Percentiles rank a stretch among this genome's conserved stretches.
Conservation (phyloP, 2,888 invertebrate species). For the Aspidiotus rigidus region DNA sequence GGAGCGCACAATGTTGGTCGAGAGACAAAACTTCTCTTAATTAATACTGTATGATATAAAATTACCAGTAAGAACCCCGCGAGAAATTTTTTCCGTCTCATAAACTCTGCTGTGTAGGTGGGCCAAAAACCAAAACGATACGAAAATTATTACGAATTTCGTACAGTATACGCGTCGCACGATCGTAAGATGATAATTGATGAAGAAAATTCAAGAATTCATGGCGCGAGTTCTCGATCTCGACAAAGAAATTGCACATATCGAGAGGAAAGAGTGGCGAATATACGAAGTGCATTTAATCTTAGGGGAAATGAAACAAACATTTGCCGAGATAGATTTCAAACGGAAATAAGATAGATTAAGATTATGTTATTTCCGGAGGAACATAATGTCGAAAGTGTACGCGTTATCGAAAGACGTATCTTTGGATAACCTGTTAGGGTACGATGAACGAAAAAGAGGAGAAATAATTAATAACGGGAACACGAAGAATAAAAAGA, state of each 20-base stretch:
- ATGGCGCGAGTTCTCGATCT: background rate
- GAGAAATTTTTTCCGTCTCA: too few species aligned
- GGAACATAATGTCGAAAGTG: constrained; percentile 23
- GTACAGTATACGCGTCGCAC: too few species aligned
- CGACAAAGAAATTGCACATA: background rate
- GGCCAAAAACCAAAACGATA: background rate
- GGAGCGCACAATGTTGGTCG: too few species aligned
- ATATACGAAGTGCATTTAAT: background rate
- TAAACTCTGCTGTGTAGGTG: too few species aligned
- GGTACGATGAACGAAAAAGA: constrained; percentile 11
- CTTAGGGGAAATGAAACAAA: constrained; percentile 5
- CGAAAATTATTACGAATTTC: constrained; percentile 2
- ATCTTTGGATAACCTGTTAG: constrained; percentile 22
- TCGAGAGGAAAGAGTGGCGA: background rate
- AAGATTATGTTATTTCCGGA: constrained; percentile 28
- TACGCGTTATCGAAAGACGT: constrained; percentile 17
- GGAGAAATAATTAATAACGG: background rate
- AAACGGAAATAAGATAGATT: constrained; percentile 29
- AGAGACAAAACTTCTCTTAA: too few species aligned
- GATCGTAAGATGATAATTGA: background rate
- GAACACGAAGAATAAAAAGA: background rate
- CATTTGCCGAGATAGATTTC: constrained; percentile 11
- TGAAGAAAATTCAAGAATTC: background rate
- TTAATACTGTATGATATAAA: too few species aligned
- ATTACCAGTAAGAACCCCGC: too few species aligned